Evolutionary conservation across 1,140 invertebrate genomes (phyloP).

Genomic region (Microplitis mediator): DNA sequence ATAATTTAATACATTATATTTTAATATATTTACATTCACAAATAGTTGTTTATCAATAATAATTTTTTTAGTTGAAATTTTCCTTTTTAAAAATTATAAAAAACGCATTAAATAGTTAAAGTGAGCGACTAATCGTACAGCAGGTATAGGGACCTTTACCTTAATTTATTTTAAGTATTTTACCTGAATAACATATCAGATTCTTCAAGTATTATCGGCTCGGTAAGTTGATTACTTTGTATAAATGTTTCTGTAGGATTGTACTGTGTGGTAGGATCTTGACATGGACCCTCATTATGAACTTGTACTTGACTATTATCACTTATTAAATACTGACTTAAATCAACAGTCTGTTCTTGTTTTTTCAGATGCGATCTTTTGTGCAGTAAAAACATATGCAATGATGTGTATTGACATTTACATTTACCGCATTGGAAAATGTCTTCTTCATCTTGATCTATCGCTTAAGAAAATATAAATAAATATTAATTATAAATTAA

Average conservation of each 20-base stretch:
- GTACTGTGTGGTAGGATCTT: slow-evolving; percentile 43
- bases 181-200: slow-evolving; percentile 58
- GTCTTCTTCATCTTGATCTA: slow-evolving; percentile 69
- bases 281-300: slow-evolving; percentile 43
- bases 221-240: slow-evolving; percentile 49
- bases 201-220: slow-evolving; percentile 58
- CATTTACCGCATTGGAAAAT: slow-evolving; percentile 74
- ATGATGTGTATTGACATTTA: slow-evolving; percentile 68
- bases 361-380: slow-evolving; percentile 63
- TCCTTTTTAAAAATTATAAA: too few species aligned
- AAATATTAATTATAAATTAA: background rate
- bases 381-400: slow-evolving; percentile 66
- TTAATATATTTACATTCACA: too few species aligned
- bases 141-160: too few species aligned
- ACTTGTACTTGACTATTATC: slow-evolving; percentile 45
- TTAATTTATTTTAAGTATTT: slow-evolving; percentile 3
- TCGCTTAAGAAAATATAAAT: slow-evolving; percentile 38
- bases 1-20: too few species aligned
- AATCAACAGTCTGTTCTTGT: slow-evolving; percentile 51
- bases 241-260: slow-evolving; percentile 50
- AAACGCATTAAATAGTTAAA: too few species aligned
- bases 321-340: slow-evolving; percentile 54
- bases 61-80: too few species aligned
- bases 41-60: too few species aligned
- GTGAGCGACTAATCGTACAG: too few species aligned